Conservation (phyloP, 2,888 invertebrate genomes). For the Drosophila sordidula region DNA sequence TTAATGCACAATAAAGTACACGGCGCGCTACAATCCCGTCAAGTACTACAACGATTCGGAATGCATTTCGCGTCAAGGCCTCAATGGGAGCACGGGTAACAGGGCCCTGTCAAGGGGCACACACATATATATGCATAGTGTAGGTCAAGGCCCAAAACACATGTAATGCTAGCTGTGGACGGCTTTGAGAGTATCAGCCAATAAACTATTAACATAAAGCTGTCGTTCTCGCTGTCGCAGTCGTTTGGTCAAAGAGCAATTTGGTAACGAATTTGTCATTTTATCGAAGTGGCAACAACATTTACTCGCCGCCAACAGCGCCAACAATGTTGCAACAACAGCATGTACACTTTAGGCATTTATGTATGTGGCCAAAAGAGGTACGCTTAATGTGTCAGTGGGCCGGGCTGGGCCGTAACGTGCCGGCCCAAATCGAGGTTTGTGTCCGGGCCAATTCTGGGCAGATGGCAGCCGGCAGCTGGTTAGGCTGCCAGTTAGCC, state of each 20-base stretch:
- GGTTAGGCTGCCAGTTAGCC: slow-evolving; percentile 55
- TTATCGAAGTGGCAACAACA: slow-evolving; percentile 73
- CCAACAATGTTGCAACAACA: slow-evolving; percentile 36
- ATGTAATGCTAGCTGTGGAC: slow-evolving; percentile 55
- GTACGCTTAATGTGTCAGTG: slow-evolving; percentile 73
- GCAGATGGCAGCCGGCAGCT: slow-evolving; percentile 39
- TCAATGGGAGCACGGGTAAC: slow-evolving; percentile 6
- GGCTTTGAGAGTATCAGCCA: slow-evolving; percentile 31
- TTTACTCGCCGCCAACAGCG: slow-evolving; percentile 44
- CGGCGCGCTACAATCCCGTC: slow-evolving; percentile 42
- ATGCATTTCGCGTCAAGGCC: slow-evolving; percentile 67
- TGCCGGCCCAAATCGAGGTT: slow-evolving; percentile 6
- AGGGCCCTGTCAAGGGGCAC: slow-evolving; percentile 21
- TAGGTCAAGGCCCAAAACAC: slow-evolving; percentile 71
- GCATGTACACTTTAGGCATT: slow-evolving; percentile 31
- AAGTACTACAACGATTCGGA: slow-evolving; percentile 61
- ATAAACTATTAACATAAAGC: slow-evolving; percentile 77
- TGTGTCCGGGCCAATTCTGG: slow-evolving; percentile 50
- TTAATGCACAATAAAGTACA: slow-evolving; percentile 75
- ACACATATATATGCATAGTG: slow-evolving; percentile 39
- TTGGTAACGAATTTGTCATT: slow-evolving; percentile 75
- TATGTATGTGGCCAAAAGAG: slow-evolving; percentile 64
- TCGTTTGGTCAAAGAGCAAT: slow-evolving; percentile 57
- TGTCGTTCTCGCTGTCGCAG: slow-evolving; percentile 26
- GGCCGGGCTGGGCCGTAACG: slow-evolving; percentile 25